Evolutionary conservation across 2,888 invertebrate genomes (phyloP), one percentile per base, ranked within the genome.

Genomic region (Hirtodrosophila confusa): DNA sequence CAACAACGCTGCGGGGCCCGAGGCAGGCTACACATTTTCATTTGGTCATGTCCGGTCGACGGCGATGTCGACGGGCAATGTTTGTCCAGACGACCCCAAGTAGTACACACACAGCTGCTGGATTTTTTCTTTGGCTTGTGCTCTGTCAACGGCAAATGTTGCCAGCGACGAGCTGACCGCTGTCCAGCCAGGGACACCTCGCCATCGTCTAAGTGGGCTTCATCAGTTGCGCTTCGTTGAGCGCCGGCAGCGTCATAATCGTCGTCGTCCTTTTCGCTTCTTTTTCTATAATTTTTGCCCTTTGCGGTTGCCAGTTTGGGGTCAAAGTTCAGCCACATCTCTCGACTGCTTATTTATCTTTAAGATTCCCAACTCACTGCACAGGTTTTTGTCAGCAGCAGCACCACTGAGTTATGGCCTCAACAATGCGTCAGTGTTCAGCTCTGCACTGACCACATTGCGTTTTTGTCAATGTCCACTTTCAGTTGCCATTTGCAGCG

Each of bases 1-100:
- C 63, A 78, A 71, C 78, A 55, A n/a, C 39, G 67, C 67, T 51
- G 70, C 69, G 69, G 75, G 67, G 57, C 65, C 54, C 43, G 62
- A 54, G 69, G 60, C 62, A 60, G 61, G 71, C 68, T 73, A 80
- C 80, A 84, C 78, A 82, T 80, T 85, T 88, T 86, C 84, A 88
- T 86, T 88, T 85, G 80, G 88, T 82, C 80, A 87, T 83, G 89
- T 88, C 89, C 89, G 88, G 86, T 85, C 55, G 68, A 48, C 60
- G 53, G 6, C 27, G 27, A 5, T 54, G 53, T 69, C 78, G 80
- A 64, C 68, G 72, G 78, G 57, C 75, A 87, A 77, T 89, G 88
- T 90, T 89, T 89, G 88, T 86, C 84, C 90, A 89, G 90, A 89
- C 89, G 80, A 90, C 90, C 90, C 86, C 89, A 89, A 88, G 87